Evolutionary conservation across 2,888 invertebrate genomes (phyloP).

Genomic region (Cyclophora albipunctata): DNA sequence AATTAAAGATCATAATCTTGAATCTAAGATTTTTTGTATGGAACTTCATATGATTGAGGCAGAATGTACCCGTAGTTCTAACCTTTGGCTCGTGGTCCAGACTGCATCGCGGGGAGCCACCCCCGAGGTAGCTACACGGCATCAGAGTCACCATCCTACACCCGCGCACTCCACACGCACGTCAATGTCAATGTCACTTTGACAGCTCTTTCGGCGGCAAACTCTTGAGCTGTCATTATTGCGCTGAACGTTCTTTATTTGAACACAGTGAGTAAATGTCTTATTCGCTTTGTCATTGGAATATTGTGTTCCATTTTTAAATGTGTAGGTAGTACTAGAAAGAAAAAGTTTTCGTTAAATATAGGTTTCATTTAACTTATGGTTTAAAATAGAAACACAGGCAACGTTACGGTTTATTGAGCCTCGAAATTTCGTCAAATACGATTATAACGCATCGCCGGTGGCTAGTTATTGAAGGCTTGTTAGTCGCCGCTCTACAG

Average conservation of each 20-base stretch:
- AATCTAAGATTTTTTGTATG: no score
- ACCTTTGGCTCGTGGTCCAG: conserved; percentile 72
- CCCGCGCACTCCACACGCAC: conserved; percentile 42
- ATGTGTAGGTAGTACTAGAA: no score
- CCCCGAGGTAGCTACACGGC: conserved; percentile 79
- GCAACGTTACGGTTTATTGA: no score
- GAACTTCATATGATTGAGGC: conserved; percentile 12
- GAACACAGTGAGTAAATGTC: conserved; percentile 20
- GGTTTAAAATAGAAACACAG: no score
- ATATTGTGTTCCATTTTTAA: no score
- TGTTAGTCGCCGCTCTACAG: conserved; percentile 62
- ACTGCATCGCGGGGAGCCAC: conserved; percentile 71
- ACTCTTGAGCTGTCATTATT: conserved; percentile 53
- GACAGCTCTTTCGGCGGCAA: conserved; percentile 57
- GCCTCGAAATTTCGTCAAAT: conserved; percentile 26
- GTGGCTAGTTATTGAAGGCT: conserved; percentile 65
- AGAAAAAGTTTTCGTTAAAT: no score
- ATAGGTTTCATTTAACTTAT: no score
- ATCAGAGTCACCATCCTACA: conserved; percentile 79
- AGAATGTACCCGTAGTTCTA: conserved; percentile 27
- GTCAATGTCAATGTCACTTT: conserved; percentile 53
- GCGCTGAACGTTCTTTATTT: conserved; percentile 43
- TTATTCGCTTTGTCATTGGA: no score
- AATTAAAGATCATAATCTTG: no score
- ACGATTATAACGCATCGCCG: conserved; percentile 56